phyloP scores from a whole-genome alignment of 53 echinoderm and acorn worm species.

The Temnopleurus reevesii region DNA sequence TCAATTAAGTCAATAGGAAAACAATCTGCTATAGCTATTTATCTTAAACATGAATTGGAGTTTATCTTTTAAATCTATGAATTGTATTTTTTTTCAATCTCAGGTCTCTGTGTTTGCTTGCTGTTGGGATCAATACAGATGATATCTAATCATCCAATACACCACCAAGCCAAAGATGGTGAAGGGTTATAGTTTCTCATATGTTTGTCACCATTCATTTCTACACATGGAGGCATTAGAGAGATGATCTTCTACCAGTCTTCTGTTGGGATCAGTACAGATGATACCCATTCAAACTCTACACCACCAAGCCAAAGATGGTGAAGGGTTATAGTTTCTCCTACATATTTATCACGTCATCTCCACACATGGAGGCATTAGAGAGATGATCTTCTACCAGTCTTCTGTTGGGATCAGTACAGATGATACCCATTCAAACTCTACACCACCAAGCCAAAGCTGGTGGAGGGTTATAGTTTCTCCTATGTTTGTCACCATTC shows the following conservation, averaged over 20 bases:
- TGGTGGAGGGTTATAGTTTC: no score
- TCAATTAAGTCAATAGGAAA: no score
- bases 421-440: no score
- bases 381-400: no score
- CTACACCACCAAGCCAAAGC: no score
- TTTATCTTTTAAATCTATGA: no score
- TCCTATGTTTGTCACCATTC: no score
- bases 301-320: constrained; percentile 33
- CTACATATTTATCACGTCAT: not conserved
- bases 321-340: constrained; percentile 8
- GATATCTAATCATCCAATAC: not conserved
- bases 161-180: constrained; percentile 40
- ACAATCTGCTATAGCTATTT: no score
- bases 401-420: no score
- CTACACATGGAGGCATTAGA: not conserved
- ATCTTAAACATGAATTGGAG: no score
- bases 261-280: constrained; percentile 53
- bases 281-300: not conserved
- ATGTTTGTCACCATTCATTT: not conserved
- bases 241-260: not conserved
- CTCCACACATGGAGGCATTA: no score
- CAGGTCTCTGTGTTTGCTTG: constrained; percentile 57
- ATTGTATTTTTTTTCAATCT: no score
- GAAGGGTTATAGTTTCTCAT: constrained; percentile 16
- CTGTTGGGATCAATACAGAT: constrained; percentile 54